Evolutionary conservation across 64 coral and sea anemone species (phyloP).

Genomic region (Dendronephthya gigantea): DNA sequence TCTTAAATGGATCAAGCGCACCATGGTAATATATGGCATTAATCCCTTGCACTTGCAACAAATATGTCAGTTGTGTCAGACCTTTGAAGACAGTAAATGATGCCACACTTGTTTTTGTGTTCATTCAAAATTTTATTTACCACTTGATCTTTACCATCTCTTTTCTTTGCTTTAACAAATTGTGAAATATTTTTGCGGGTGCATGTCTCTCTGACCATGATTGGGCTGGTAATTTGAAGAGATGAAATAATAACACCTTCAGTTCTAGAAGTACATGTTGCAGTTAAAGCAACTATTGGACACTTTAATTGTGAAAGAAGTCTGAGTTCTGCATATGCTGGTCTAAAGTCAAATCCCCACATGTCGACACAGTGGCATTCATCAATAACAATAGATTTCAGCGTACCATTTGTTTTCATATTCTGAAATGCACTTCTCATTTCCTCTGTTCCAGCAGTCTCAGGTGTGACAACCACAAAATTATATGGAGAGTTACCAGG

Average conservation of each 20-base stretch:
- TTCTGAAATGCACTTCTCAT: background rate
- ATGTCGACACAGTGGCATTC: background rate
- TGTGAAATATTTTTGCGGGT: background rate
- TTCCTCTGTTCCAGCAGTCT: background rate
- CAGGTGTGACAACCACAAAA: background rate
- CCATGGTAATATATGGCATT: slow-evolving; percentile 10
- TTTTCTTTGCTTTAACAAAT: background rate
- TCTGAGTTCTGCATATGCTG: background rate
- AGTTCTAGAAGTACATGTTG: background rate
- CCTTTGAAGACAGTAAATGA: background rate
- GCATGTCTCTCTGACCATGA: background rate
- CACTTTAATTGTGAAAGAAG: background rate
- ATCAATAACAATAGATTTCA: background rate
- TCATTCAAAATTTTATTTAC: background rate
- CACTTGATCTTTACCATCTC: background rate
- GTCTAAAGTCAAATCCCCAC: slow-evolving; percentile 12
- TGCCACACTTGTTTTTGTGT: background rate
- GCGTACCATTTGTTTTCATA: background rate
- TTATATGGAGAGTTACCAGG: background rate
- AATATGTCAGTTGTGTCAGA: background rate
- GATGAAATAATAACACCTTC: background rate
- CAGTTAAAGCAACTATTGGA: background rate
- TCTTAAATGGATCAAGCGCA: background rate
- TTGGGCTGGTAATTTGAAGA: background rate
- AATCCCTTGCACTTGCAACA: background rate